Conservation (phyloP, 2,888 invertebrate species). For the Ceriagrion tenellum region DNA sequence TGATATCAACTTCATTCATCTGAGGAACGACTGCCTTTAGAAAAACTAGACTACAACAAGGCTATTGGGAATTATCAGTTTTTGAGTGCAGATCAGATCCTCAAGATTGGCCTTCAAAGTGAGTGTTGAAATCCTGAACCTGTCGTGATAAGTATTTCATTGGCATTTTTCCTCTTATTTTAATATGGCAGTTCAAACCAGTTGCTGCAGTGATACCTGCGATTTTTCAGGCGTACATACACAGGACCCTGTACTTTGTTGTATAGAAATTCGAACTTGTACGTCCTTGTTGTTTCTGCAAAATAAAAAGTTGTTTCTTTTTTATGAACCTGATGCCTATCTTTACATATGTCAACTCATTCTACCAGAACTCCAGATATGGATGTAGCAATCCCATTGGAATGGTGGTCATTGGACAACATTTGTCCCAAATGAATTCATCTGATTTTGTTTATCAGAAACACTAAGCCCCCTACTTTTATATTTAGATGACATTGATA, state of each 20-base stretch:
- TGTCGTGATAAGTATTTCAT: conserved; percentile 20
- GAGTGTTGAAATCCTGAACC: not conserved
- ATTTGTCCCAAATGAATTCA: too few species aligned
- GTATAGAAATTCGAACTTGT: conserved; percentile 62
- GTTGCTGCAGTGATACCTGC: conserved; percentile 59
- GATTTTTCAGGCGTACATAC: conserved; percentile 61
- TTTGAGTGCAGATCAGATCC: not conserved
- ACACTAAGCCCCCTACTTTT: too few species aligned
- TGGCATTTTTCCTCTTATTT: not conserved
- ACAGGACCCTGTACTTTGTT: conserved; percentile 57
- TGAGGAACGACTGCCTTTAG: not conserved
- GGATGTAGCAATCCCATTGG: too few species aligned
- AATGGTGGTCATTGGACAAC: too few species aligned
- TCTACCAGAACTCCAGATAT: too few species aligned
- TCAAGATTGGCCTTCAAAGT: conserved; percentile 15
- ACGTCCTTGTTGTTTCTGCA: conserved; percentile 67
- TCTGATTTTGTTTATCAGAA: too few species aligned
- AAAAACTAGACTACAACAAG: not conserved
- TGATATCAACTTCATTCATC: not conserved
- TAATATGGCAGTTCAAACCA: conserved; percentile 61
- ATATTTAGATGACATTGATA: too few species aligned
- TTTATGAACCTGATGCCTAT: not conserved
- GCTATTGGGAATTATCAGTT: not conserved
- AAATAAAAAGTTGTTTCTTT: conserved; percentile 67
- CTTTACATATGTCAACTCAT: too few species aligned